Conservation (phyloP, 2,888 invertebrate species). For the Chesias legatella region DNA sequence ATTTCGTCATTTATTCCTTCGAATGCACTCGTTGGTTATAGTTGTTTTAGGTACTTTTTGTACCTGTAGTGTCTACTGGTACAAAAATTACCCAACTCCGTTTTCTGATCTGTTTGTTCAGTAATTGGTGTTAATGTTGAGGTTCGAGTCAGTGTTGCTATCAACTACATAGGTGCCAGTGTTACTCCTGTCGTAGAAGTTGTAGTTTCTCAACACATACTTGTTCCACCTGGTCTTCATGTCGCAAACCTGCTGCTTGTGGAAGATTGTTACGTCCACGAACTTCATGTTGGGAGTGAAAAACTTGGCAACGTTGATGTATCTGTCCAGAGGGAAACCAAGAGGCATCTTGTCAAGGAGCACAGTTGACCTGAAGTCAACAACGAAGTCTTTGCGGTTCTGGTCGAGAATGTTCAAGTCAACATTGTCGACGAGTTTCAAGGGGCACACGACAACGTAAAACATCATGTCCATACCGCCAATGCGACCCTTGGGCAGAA, state of each 20-base stretch:
- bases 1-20: too few relatives aligned
- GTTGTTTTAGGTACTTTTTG: too few relatives aligned
- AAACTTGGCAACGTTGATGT: slow-evolving; percentile 79
- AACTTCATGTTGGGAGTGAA: slow-evolving; percentile 84
- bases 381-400: slow-evolving; percentile 61
- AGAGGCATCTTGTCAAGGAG: slow-evolving; percentile 82
- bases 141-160: slow-evolving; percentile 39
- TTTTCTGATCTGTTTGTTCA: too few relatives aligned
- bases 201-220: slow-evolving; percentile 58
- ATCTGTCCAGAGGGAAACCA: slow-evolving; percentile 88
- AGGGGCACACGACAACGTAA: slow-evolving; percentile 82
- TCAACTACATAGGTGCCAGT: slow-evolving; percentile 47
- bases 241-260: slow-evolving; percentile 72
- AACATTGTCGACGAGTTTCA: slow-evolving; percentile 63
- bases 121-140: neutral
- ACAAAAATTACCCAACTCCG: too few relatives aligned
- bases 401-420: slow-evolving; percentile 58
- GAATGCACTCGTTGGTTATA: too few relatives aligned
- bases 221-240: slow-evolving; percentile 68
- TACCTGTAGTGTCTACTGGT: too few relatives aligned
- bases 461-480: slow-evolving; percentile 84
- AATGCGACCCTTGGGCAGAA: slow-evolving; percentile 85
- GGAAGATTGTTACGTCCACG: slow-evolving; percentile 83
- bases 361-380: slow-evolving; percentile 58
- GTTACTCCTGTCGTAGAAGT: slow-evolving; percentile 44